Evolutionary conservation across 1,140 invertebrate species (phyloP).

Genomic region (Drosophila parvula): DNA sequence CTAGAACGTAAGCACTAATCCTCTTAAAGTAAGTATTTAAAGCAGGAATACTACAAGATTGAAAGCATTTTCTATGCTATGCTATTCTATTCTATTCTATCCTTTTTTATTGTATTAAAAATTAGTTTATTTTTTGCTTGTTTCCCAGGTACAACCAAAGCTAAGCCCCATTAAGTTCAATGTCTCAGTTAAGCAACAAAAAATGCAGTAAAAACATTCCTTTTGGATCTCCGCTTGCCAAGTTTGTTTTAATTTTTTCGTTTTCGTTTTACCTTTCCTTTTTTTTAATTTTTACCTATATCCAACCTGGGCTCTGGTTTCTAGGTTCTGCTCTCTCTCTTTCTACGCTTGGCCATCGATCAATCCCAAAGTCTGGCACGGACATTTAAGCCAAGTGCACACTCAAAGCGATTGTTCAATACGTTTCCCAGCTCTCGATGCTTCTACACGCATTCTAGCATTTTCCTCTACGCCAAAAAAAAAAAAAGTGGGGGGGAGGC

Average conservation of each 20-base stretch:
- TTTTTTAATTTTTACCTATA: not conserved
- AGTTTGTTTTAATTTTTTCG: not conserved
- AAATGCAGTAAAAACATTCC: constrained; percentile 7
- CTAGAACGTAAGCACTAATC: too few relatives aligned
- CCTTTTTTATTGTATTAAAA: too few relatives aligned
- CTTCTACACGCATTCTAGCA: constrained; percentile 1
- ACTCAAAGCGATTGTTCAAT: constrained; percentile 39
- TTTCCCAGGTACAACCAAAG: too few relatives aligned
- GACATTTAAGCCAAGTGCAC: constrained; percentile 35
- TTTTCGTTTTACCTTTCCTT: not conserved
- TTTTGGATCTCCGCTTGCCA: constrained; percentile 5
- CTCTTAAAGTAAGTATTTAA: too few relatives aligned
- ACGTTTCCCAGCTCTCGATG: constrained; percentile 18
- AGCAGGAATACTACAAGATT: too few relatives aligned
- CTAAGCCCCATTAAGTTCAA: too few relatives aligned
- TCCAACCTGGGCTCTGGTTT: constrained; percentile 1
- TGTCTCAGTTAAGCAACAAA: not conserved
- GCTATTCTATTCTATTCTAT: too few relatives aligned
- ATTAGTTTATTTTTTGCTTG: too few relatives aligned
- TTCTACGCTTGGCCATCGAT: constrained; percentile 25
- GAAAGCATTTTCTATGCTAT: too few relatives aligned
- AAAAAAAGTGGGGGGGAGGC: not conserved
- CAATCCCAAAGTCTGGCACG: constrained; percentile 26
- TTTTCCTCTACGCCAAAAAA: not conserved
- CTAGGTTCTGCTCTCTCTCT: not conserved